Conservation (phyloP, 2,888 invertebrate genomes). For the Molanna angustata region DNA sequence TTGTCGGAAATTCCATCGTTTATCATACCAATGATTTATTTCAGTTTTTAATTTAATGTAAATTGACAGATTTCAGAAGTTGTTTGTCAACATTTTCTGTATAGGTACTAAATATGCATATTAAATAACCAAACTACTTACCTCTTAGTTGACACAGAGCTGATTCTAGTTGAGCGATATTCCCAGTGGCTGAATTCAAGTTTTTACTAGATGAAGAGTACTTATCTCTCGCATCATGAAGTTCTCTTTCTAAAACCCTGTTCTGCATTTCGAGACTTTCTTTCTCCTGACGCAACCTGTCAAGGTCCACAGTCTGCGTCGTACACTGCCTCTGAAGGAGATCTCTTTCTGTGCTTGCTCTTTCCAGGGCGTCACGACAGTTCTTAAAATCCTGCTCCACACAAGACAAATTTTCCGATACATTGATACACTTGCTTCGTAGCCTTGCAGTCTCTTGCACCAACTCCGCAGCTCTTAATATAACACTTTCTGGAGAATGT, state of each 20-base stretch:
- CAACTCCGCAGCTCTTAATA: constrained; percentile 75
- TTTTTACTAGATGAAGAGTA: constrained; percentile 62
- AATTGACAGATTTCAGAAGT: no score
- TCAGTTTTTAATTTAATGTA: no score
- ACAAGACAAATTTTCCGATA: constrained; percentile 58
- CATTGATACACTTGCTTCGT: constrained; percentile 59
- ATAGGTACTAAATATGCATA: no score
- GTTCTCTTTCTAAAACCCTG: constrained; percentile 70
- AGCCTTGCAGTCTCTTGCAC: constrained; percentile 69
- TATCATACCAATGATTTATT: no score
- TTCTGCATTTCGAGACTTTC: constrained; percentile 71
- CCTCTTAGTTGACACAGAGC: constrained; percentile 67
- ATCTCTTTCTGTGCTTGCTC: constrained; percentile 67
- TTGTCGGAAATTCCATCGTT: no score
- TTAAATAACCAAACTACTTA: constrained; percentile 36
- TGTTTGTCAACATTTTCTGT: no score
- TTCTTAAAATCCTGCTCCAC: constrained; percentile 65
- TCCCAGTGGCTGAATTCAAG: constrained; percentile 64
- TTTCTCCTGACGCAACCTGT: constrained; percentile 73
- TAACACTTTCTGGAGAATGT: constrained; percentile 66
- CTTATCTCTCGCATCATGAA: constrained; percentile 67
- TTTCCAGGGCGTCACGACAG: constrained; percentile 64
- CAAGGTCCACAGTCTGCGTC: constrained; percentile 67
- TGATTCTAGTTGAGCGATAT: constrained; percentile 67
- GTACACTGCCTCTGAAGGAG: constrained; percentile 71